Evolutionary conservation across 2,888 invertebrate species (phyloP), one percentile per base, ranked within the genome.

Genomic region (Helleia helle): DNA sequence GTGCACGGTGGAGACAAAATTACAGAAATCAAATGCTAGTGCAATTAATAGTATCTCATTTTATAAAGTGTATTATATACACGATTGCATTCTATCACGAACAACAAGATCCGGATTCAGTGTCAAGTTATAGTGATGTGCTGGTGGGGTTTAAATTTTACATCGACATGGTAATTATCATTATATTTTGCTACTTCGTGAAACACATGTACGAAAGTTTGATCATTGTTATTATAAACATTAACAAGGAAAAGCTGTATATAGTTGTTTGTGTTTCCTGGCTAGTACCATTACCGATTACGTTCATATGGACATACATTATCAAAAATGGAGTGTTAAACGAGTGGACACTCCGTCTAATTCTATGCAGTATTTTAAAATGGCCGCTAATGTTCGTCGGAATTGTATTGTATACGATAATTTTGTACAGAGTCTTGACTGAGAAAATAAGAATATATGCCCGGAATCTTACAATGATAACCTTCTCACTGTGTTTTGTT

Each of bases 21-120:
- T 80, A 76, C 47, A 73, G 81, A 49, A 83, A 81, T 49, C 81
- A 80, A 61, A 76, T 83, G 77, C 54, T 83, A 47, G 65, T 79
- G 65, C 80, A 83, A 53, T 54, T 83, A 39, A 77, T 74, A 50
- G 52, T 73, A 4, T 70, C 71, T 3, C 64, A 80, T 8, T 71
- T 81, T 44, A 38, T 79, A 4, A 76, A 79, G 56, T 65, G 77
- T 49, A 42, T 76, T 1, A 54, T 76, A 36, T 58, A 64, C 44
- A 58, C 70, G 15, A 42, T 66, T 4, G 57, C 62, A 40, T 79
- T 68, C 47, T 49, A 63, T 31, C 56, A 63, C 37, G 52, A 65
- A 39, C 55, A 60, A 8, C 41, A 41, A 25, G 40, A 46, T 7
- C 46, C 59, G 17, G 13, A 46, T n/a, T 38, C 48, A 4, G 52